phyloP scores from a whole-genome alignment of 2,888 invertebrate genomes.

The Zygogramma bicolorata region DNA sequence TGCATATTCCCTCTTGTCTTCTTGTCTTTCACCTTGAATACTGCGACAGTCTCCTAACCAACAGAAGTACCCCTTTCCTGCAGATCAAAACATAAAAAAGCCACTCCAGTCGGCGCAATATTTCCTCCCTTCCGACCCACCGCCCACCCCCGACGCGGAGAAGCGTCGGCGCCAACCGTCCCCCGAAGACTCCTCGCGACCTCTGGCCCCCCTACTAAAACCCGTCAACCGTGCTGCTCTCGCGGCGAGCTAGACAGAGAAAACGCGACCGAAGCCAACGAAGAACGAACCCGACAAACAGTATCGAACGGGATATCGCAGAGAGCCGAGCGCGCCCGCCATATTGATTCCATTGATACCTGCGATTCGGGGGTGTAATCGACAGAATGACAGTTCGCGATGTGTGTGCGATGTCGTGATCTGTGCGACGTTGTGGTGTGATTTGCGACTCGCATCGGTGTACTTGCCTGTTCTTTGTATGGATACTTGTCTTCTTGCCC shows the following conservation, averaged over 20 bases:
- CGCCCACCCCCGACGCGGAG: not conserved
- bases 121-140: no score
- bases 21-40: no score
- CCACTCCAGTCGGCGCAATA: no score
- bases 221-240: slow-evolving; percentile 29
- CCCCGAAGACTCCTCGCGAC: not conserved
- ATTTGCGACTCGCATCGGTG: slow-evolving; percentile 3
- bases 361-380: slow-evolving; percentile 41
- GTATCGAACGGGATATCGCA: slow-evolving; percentile 49
- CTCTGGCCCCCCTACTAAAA: slow-evolving; percentile 25
- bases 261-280: slow-evolving; percentile 12
- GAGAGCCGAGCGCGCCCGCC: slow-evolving; percentile 45
- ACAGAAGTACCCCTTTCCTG: no score
- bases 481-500: slow-evolving; percentile 26
- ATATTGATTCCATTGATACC: slow-evolving; percentile 43
- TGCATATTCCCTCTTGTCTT: no score
- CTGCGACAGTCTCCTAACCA: no score
- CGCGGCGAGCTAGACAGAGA: slow-evolving; percentile 25
- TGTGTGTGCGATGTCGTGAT: slow-evolving; percentile 26
- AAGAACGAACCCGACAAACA: slow-evolving; percentile 38
- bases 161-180: slow-evolving; percentile 1
- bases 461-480: slow-evolving; percentile 17
- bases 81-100: no score
- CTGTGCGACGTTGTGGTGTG: slow-evolving; percentile 35
- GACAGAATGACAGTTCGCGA: slow-evolving; percentile 22